phyloP scores from a whole-genome alignment of 1,140 invertebrate genomes.

The Microvelia longipes region DNA sequence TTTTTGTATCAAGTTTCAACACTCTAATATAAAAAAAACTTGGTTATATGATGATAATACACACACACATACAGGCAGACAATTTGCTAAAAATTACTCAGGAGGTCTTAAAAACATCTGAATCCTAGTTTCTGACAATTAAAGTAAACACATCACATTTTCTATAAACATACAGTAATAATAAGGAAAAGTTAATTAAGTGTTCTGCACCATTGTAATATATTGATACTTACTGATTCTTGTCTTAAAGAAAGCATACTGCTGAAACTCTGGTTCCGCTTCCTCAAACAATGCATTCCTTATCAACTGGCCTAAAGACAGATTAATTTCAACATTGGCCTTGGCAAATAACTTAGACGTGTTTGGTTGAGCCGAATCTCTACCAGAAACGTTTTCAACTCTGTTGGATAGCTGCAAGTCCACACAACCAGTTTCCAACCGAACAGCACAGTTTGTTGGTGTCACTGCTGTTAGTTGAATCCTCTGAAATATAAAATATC shows the following conservation, averaged over 20 bases:
- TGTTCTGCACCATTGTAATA: too few species aligned
- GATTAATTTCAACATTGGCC: constrained; percentile 83
- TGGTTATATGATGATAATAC: too few species aligned
- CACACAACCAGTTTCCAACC: constrained; percentile 79
- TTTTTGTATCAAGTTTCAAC: too few species aligned
- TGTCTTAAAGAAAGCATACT: constrained; percentile 93
- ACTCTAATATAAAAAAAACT: too few species aligned
- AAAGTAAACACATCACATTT: too few species aligned
- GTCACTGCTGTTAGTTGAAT: constrained; percentile 96
- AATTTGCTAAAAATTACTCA: too few species aligned
- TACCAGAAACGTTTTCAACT: constrained; percentile 67
- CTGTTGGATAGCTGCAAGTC: constrained; percentile 87
- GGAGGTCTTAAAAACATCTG: too few species aligned
- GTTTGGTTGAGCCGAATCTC: constrained; percentile 37
- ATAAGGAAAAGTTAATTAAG: too few species aligned
- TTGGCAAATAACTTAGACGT: constrained; percentile 72
- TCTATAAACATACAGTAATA: too few species aligned
- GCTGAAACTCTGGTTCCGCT: constrained; percentile 89
- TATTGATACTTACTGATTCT: constrained; percentile 61
- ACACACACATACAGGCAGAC: too few species aligned
- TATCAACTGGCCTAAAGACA: constrained; percentile 85
- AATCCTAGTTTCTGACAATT: too few species aligned
- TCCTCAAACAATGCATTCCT: constrained; percentile 90
- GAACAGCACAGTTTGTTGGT: constrained; percentile 87
- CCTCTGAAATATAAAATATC: constrained; percentile 43